Evolutionary conservation across 2,113 vertebrate genomes (phyloP), one percentile per base, ranked within the genome.

Genomic region (Chloebia gouldiae): DNA sequence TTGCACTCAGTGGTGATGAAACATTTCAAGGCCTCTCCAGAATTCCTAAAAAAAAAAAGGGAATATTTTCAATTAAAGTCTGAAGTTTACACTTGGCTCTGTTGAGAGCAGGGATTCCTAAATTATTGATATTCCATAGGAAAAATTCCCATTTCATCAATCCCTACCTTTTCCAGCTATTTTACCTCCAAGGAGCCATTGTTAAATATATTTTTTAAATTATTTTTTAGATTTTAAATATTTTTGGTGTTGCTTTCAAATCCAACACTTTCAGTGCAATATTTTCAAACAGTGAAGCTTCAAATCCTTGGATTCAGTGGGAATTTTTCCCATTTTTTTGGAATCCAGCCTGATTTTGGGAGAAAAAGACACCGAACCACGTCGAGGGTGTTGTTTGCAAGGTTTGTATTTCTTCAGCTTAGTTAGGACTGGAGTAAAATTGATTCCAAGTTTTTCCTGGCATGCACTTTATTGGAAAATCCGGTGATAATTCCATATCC

Each of bases 321-420:
- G 70, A 70, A 35, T 4, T 51, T 57, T 40, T 42, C 24, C 56
- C 5, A 0, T 25, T 56, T 88, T 60, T 37, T 39, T 53, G 30
- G 35, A 61, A 63, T 78, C 59, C 59, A 16, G 35, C 22, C 8
- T 4, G 18, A 28, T 37, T 68, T 68, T 39, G 44, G 30, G 61
- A n/a, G 4, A 8, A n/a, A 8, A 14, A 12, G 11, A 2, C 22
- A 0, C n/a, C 10, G 8, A 47, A 24, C 49, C 28, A 0, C 0
- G 0, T 10, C 0, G 30, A 25, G 27, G n/a, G 12, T 4, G 50
- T 59, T n/a, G 70, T 33, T 82, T 44, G 33, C 15, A 13, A 57
- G 49, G 47, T 93, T 87, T 60, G 50, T 42, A 2, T 76, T 56
- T 23, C 27, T 75, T 30, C 35, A 4, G 30, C 6, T 65, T 17